Conservation (phyloP, 2,797 vertebrate species). For the Mycteria americana region DNA sequence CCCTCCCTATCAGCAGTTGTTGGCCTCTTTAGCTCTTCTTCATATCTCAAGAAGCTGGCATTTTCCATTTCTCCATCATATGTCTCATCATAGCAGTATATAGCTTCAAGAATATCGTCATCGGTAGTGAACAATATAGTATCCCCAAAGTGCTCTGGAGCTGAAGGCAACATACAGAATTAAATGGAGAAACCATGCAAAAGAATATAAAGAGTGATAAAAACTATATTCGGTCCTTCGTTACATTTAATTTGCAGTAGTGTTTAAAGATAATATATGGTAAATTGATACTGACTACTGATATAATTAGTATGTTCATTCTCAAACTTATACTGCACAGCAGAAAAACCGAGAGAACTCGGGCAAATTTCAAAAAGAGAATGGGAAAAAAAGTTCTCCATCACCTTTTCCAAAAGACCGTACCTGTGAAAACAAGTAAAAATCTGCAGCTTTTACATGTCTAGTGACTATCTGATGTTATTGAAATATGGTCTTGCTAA, state of each 20-base stretch:
- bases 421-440: background rate
- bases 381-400: background rate
- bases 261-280: background rate
- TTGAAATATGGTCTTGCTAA: background rate
- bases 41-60: constrained; percentile 58
- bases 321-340: background rate
- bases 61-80: constrained; percentile 72
- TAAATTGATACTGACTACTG: background rate
- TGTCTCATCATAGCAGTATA: constrained; percentile 87
- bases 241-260: background rate
- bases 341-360: background rate
- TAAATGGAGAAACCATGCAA: background rate
- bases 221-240: background rate
- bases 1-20: constrained; percentile 88
- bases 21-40: constrained; percentile 88
- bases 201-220: background rate
- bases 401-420: background rate
- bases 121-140: constrained; percentile 96
- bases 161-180: constrained; percentile 66
- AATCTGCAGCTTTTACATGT: background rate
- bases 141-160: constrained; percentile 94
- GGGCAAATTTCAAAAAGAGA: background rate
- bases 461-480: background rate
- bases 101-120: constrained; percentile 93
- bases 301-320: background rate